A percentile compares a stretch with the other conserved stretches of the same genome.
Conservation (phyloP, 1,140 invertebrate genomes). For the Zaprionus kolodkinae region DNA sequence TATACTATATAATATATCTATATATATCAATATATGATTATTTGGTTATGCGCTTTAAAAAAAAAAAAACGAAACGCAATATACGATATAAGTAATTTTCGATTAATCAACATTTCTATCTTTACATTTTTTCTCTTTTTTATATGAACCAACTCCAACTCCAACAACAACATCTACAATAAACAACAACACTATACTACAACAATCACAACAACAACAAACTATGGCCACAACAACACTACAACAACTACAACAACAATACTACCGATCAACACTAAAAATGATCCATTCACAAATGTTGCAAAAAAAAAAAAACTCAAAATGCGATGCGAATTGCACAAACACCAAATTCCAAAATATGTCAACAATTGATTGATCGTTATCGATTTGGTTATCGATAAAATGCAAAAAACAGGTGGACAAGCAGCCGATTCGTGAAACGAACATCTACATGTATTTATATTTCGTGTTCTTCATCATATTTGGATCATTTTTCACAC, state of each 20-base stretch:
- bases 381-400: slow-evolving; percentile 38
- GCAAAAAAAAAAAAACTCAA: slow-evolving; percentile 10
- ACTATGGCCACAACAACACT: slow-evolving; percentile 54
- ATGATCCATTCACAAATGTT: slow-evolving; percentile 74
- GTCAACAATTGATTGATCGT: slow-evolving; percentile 44
- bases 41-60: slow-evolving; percentile 39
- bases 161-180: slow-evolving; percentile 47
- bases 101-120: slow-evolving; percentile 74
- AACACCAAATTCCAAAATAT: slow-evolving; percentile 47
- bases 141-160: slow-evolving; percentile 65
- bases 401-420: slow-evolving; percentile 87
- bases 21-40: slow-evolving; percentile 23
- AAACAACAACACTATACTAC: slow-evolving; percentile 58
- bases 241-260: slow-evolving; percentile 37
- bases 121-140: slow-evolving; percentile 77
- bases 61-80: slow-evolving; percentile 35
- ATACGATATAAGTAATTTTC: slow-evolving; percentile 57
- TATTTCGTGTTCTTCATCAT: slow-evolving; percentile 99
- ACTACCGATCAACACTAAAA: slow-evolving; percentile 75
- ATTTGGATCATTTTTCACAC: slow-evolving; percentile 98
- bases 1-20: background rate
- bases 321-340: slow-evolving; percentile 37
- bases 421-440: slow-evolving; percentile 96
- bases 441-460: slow-evolving; percentile 98
- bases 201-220: slow-evolving; percentile 55